phyloP scores from a whole-genome alignment of 2,797 vertebrate species.

The Neopelma chrysocephalum region DNA sequence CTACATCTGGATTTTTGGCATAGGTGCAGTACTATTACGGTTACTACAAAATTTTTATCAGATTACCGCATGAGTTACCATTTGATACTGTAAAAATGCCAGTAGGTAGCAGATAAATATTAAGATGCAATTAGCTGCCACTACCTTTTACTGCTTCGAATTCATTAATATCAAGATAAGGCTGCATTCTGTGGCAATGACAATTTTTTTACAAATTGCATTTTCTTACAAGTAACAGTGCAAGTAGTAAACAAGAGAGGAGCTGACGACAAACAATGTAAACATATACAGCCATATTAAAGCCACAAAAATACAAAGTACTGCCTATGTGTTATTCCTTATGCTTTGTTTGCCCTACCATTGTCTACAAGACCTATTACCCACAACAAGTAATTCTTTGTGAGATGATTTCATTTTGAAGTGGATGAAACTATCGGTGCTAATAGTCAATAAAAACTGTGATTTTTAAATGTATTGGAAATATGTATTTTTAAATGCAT shows the following conservation, averaged over 20 bases:
- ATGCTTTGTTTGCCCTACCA: not conserved
- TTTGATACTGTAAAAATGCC: constrained; percentile 41
- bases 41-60: constrained; percentile 53
- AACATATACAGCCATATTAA: not conserved
- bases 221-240: not conserved
- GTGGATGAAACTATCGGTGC: not conserved
- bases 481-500: constrained; percentile 2
- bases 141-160: not conserved
- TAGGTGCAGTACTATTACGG: constrained; percentile 13
- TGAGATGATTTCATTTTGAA: not conserved
- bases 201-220: not conserved
- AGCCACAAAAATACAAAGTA: not conserved
- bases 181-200: not conserved
- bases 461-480: constrained; percentile 24
- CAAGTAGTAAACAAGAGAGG: not conserved
- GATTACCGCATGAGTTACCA: constrained; percentile 1
- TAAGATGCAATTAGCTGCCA: constrained; percentile 7
- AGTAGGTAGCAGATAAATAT: constrained; percentile 35
- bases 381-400: not conserved
- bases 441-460: not conserved
- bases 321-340: not conserved
- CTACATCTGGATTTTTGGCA: constrained; percentile 40
- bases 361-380: not conserved
- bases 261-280: not conserved
- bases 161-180: not conserved